Evolutionary conservation across 1,140 invertebrate genomes (phyloP).

Genomic region (Trypoxylus dichotomus): DNA sequence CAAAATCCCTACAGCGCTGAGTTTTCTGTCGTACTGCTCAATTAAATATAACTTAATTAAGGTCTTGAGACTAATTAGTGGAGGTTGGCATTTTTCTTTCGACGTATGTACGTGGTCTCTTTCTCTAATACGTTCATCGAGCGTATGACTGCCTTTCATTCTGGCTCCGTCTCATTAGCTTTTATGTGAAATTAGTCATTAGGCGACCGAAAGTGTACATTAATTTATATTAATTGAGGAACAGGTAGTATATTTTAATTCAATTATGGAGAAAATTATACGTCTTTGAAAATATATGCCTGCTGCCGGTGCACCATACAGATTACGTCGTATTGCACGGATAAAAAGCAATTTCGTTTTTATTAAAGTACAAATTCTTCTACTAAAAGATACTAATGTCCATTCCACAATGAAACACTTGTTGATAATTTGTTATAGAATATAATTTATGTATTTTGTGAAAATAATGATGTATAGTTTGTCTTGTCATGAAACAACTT

Average conservation of each 20-base stretch:
- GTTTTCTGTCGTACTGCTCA: conserved; percentile 50
- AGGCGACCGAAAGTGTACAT: conserved; percentile 37
- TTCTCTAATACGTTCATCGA: neutral
- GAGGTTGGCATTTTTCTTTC: conserved; percentile 50
- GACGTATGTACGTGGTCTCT: conserved; percentile 7
- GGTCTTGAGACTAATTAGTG: conserved; percentile 66
- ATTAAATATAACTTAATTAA: conserved; percentile 70
- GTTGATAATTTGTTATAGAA: too few species aligned
- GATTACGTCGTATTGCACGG: too few species aligned
- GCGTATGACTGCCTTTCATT: conserved; percentile 36
- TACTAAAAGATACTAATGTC: too few species aligned
- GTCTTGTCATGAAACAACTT: too few species aligned
- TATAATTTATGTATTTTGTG: too few species aligned
- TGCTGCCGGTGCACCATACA: neutral
- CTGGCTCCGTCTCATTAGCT: conserved; percentile 44
- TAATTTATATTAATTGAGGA: conserved; percentile 33
- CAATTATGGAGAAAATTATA: conserved; percentile 18
- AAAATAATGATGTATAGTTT: too few species aligned
- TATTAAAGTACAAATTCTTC: too few species aligned
- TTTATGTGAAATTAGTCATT: conserved; percentile 50
- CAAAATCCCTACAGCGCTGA: conserved; percentile 36
- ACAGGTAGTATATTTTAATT: conserved; percentile 27
- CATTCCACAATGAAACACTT: too few species aligned
- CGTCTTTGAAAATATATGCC: neutral
- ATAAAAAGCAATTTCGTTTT: too few species aligned